Evolutionary conservation across 2,888 invertebrate species (phyloP).

Genomic region (Hypomecis punctinalis): DNA sequence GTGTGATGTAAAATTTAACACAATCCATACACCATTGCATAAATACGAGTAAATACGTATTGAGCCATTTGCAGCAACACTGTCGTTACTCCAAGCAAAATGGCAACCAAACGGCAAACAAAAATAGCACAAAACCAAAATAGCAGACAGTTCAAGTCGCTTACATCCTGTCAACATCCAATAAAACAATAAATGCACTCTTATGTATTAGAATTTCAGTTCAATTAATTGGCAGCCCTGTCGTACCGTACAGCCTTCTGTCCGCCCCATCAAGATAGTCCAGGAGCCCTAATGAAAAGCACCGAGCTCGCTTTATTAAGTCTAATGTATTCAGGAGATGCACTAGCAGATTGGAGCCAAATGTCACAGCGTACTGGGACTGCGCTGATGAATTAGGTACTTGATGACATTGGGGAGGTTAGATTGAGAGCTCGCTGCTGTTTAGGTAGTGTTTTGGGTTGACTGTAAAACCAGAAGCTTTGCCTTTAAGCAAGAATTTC

Average conservation of each 20-base stretch:
- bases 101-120: not conserved
- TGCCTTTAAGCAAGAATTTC: no score
- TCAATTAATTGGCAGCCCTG: conserved; percentile 41
- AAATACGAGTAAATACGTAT: no score
- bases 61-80: no score
- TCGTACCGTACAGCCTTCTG: conserved; percentile 41
- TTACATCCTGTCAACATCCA: conserved; percentile 18
- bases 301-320: conserved; percentile 80
- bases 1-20: no score
- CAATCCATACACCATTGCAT: no score
- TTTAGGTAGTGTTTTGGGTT: not conserved
- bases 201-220: conserved; percentile 16
- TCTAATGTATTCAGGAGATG: conserved; percentile 80
- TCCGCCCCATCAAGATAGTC: conserved; percentile 72
- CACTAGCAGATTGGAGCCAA: conserved; percentile 70
- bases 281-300: conserved; percentile 76
- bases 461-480: not conserved
- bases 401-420: conserved; percentile 43
- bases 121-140: not conserved
- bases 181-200: conserved; percentile 11
- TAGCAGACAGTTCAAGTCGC: conserved; percentile 1
- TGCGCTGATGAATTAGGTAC: conserved; percentile 47
- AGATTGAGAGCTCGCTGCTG: conserved; percentile 27
- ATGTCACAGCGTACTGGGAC: conserved; percentile 66
- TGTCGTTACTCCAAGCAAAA: not conserved